Evolutionary conservation across 2,888 invertebrate genomes (phyloP).

Genomic region (Lasioglossum leucozonium): DNA sequence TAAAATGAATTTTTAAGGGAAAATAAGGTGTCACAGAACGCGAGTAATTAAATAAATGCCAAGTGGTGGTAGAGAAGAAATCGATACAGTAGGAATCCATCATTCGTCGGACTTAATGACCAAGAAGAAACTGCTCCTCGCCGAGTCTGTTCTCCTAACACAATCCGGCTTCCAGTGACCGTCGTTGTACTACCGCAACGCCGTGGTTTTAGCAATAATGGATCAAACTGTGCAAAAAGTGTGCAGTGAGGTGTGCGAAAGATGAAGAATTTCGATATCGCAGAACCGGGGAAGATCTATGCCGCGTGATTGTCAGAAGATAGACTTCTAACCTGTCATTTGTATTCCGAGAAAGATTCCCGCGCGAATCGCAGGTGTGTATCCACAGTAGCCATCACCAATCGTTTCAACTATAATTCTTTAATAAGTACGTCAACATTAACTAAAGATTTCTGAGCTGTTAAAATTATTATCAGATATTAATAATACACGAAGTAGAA

Average conservation of each 20-base stretch:
- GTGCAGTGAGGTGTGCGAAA: not conserved
- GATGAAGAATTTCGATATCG: conserved; percentile 10
- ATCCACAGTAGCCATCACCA: not conserved
- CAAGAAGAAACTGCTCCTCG: conserved; percentile 43
- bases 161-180: conserved; percentile 74
- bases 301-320: not conserved
- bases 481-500: no score
- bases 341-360: not conserved
- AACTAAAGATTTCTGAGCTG: not conserved
- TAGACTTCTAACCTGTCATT: not conserved
- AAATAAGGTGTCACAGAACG: not conserved
- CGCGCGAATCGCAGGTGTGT: conserved; percentile 37
- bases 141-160: conserved; percentile 68
- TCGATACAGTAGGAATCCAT: conserved; percentile 2
- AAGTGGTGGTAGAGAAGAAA: not conserved
- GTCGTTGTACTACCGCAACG: conserved; percentile 76
- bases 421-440: not conserved
- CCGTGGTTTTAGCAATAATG: conserved; percentile 68
- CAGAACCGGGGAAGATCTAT: not conserved
- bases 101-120: not conserved
- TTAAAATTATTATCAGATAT: no score
- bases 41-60: not conserved
- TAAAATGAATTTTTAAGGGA: not conserved
- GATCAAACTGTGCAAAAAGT: conserved; percentile 36
- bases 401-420: not conserved